Percentiles rank a stretch among this genome's conserved stretches.
These are phyloP conservation scores for Drosophila kanapiae DNA, from an alignment of 1,140 invertebrate genomes.

Conservation along the genomic window DNA sequence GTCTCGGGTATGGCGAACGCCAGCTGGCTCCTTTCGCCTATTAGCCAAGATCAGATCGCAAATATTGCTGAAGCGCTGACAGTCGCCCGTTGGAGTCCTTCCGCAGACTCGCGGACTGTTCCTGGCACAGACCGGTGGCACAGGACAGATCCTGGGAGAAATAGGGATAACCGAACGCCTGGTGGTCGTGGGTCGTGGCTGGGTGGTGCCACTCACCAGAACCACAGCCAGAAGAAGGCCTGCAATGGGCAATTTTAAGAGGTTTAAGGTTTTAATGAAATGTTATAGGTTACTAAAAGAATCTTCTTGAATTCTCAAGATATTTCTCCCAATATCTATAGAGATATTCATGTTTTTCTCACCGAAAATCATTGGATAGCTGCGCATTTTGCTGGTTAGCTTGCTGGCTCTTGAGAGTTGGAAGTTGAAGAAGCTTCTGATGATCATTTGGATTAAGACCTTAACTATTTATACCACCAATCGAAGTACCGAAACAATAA, in stretches of 20 bases:
- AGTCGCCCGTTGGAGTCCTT: constrained; percentile 39
- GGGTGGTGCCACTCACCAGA: constrained; percentile 1
- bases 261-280: neutral
- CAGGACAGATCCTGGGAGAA: constrained; percentile 15
- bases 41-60: constrained; percentile 51
- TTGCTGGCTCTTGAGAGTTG: neutral
- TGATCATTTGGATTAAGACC: neutral
- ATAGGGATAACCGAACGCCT: neutral
- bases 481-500: neutral
- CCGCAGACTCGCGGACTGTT: constrained; percentile 60
- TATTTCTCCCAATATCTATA: neutral
- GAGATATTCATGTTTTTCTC: neutral
- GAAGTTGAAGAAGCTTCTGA: constrained; percentile 18
- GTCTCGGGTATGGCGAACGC: constrained; percentile 44
- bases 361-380: constrained; percentile 25
- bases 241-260: neutral
- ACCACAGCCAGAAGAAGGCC: neutral
- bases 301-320: no score
- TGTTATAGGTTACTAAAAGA: neutral
- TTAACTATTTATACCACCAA: constrained; percentile 31
- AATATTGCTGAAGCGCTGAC: constrained; percentile 59
- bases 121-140: constrained; percentile 40
- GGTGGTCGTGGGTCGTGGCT: constrained; percentile 2
- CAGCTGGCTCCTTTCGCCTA: neutral
- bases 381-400: constrained; percentile 8